phyloP scores from a whole-genome alignment of 2,797 vertebrate species.

The Siniperca scherzeri region DNA sequence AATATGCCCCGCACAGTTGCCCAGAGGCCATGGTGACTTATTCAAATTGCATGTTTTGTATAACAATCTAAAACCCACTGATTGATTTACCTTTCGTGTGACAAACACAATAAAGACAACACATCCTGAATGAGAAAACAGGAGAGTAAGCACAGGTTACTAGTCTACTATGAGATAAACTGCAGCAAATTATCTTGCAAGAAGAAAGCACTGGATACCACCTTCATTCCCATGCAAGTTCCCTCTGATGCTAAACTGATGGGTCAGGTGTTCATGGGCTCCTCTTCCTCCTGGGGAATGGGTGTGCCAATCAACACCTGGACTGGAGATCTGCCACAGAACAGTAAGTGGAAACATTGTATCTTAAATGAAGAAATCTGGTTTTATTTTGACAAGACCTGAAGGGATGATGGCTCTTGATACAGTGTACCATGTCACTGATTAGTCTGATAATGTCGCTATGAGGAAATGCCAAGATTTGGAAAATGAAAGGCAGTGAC shows the following conservation, averaged over 20 bases:
- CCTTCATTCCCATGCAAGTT: conserved; percentile 61
- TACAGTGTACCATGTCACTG: background rate
- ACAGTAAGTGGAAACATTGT: conserved; percentile 41
- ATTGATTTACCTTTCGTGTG: too few species aligned
- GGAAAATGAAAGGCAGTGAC: too few species aligned
- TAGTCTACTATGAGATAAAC: conserved; percentile 68
- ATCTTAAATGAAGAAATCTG: background rate
- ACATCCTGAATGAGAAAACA: too few species aligned
- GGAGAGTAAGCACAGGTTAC: too few species aligned
- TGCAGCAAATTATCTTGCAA: conserved; percentile 51
- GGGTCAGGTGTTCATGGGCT: conserved; percentile 65
- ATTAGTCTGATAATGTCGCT: background rate
- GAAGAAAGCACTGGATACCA: conserved; percentile 49
- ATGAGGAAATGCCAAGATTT: too few species aligned
- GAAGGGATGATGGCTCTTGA: background rate
- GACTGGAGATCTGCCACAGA: conserved; percentile 44
- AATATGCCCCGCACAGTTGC: too few species aligned
- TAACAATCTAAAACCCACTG: too few species aligned
- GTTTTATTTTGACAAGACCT: background rate
- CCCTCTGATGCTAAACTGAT: conserved; percentile 52
- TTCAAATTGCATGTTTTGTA: too few species aligned
- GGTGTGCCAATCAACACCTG: conserved; percentile 70
- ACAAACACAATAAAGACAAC: too few species aligned
- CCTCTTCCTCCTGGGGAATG: conserved; percentile 72
- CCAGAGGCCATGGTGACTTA: too few species aligned